phyloP scores from a whole-genome alignment of 2,888 invertebrate species.

The Tinea pellionella region DNA sequence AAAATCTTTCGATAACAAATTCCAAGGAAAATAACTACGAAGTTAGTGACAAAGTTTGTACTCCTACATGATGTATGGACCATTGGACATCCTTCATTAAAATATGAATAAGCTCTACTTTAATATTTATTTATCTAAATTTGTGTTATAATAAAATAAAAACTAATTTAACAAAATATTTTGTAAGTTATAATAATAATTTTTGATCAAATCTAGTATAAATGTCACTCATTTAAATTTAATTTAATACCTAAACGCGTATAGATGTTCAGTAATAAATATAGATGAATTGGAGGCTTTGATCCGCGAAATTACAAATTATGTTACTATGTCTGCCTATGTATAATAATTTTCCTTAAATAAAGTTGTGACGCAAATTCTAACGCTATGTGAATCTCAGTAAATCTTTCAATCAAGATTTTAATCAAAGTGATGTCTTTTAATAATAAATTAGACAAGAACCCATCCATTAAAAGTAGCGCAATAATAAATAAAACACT shows the following conservation, averaged over 20 bases:
- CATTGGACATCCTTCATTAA: background rate
- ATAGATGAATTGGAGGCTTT: background rate
- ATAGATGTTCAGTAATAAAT: background rate
- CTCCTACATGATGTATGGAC: background rate
- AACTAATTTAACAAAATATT: too few species aligned
- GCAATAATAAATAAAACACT: conserved; percentile 19
- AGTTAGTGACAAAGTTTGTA: background rate
- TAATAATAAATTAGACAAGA: conserved; percentile 32
- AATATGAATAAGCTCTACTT: background rate
- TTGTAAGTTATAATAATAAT: background rate
- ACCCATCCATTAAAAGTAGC: conserved; percentile 18
- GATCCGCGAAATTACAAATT: conserved; percentile 5
- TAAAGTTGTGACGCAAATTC: conserved; percentile 2
- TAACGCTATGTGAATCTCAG: background rate
- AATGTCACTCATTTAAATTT: background rate
- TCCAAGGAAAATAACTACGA: background rate
- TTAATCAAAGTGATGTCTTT: conserved; percentile 30
- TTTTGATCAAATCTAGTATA: background rate
- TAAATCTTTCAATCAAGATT: conserved; percentile 22
- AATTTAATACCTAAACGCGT: background rate
- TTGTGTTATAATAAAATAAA: too few species aligned
- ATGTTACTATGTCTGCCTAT: background rate
- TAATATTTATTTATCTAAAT: too few species aligned
- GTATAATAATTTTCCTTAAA: background rate
- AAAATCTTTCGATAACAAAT: conserved; percentile 12